A percentile compares a stretch with the other conserved stretches of the same genome.
These are phyloP conservation scores for Scleropages formosus DNA, from an alignment of 2,797 vertebrate species.

Conservation along the genomic window DNA sequence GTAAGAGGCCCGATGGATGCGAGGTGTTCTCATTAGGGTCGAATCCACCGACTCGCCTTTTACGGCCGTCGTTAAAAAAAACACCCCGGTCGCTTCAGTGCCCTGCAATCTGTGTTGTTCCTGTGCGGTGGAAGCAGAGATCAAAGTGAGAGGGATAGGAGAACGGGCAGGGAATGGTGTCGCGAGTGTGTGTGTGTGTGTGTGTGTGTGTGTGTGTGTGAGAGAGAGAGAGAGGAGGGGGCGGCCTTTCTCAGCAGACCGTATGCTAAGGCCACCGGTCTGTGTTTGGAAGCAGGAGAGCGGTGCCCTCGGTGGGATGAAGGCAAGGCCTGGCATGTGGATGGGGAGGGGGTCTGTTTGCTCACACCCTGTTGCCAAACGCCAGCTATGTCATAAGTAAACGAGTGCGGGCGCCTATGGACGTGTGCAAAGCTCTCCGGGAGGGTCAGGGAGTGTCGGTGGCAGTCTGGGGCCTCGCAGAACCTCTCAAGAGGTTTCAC, in stretches of 20 bases:
- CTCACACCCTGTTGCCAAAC: too few species aligned
- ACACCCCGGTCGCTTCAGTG: conserved; percentile 17
- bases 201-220: too few species aligned
- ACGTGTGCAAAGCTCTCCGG: background rate
- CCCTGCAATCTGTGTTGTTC: background rate
- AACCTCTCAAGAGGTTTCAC: too few species aligned
- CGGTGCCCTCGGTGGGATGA: background rate
- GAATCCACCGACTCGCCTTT: conserved; percentile 29
- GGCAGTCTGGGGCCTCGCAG: too few species aligned
- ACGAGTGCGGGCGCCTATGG: background rate
- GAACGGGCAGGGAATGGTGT: conserved; percentile 1
- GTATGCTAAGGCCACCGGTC: background rate
- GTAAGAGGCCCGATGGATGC: conserved; percentile 1
- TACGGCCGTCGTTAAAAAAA: conserved; percentile 24
- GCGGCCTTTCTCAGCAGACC: background rate
- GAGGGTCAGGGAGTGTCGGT: background rate
- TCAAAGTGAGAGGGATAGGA: conserved; percentile 16
- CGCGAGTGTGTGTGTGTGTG: background rate
- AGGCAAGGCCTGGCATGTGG: background rate
- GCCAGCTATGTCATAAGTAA: too few species aligned
- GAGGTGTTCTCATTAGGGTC: conserved; percentile 34
- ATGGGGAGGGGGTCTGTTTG: background rate
- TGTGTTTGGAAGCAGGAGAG: background rate
- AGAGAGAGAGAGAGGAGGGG: too few species aligned
- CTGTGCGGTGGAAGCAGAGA: background rate